Base-by-base conservation (phyloP, 2,888 invertebrate genomes). In the Drymonia ruficornis region DNA sequence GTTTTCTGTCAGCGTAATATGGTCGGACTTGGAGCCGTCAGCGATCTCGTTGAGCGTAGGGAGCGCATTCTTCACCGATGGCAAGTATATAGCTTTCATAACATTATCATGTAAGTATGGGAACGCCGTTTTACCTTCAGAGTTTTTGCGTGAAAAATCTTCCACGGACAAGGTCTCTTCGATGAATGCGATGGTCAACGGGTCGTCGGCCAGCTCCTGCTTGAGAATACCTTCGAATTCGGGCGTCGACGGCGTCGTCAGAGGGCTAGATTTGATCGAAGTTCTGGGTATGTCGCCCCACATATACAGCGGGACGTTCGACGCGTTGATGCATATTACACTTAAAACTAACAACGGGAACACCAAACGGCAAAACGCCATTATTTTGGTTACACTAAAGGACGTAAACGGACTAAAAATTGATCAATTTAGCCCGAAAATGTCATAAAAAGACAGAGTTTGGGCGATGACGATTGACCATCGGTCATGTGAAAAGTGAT, bases 21-120 rank as follows among this genome's bases (percentile, higher is more conserved):
- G 77, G 58, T 89, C 84, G 11, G 80, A 74, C 16, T 80, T 76
- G 4, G 81, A 74, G 0, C 91, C 86, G 8, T 89, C 86, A 0
- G 91, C 87, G 7, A 94, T 70, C 29, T 91, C 84, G 63, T 94
- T 90, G 38, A 96, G 70, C 0, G 93, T 93, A 1, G 85, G 83
- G 12, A 95, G 57, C 0, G 96, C 94, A 56, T 93, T 91, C 45
- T 94, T 91, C 0, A 96, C 96, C 18, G 93, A 92, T 9, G 95
- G 94, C 50, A 95, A 83, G 76, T 95, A 96, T 1, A 93, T 83
- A 19, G 91, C 74, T 0, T 82, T 67, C 0, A 66, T 67, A 13
- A 89, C 74, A 29, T 88, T 77, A 0, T 78, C 63, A 9, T 83
- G 82, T 15, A 94, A 74, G 65, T 86, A 91, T 1, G 91, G 83